Percentiles rank a stretch among this genome's conserved stretches.
phyloP scores from a whole-genome alignment of 1,140 invertebrate genomes.

The Platyscapa corneri region DNA sequence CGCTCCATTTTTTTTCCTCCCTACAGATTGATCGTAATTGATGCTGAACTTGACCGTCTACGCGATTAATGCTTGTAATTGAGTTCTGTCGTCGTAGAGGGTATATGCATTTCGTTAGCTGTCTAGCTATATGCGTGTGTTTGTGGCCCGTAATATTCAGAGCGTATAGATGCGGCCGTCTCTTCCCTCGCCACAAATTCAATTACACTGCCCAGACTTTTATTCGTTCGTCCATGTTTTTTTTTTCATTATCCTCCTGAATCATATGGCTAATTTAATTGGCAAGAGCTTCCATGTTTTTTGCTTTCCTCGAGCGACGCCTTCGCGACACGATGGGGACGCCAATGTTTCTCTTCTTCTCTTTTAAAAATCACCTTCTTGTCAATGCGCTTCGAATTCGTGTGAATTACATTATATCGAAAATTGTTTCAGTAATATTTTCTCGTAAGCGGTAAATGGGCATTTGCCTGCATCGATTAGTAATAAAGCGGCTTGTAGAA shows the following conservation, averaged over 20 bases:
- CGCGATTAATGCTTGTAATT: slow-evolving; percentile 6
- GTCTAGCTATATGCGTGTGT: not conserved
- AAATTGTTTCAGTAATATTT: not conserved
- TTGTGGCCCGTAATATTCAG: not conserved
- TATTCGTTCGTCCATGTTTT: not conserved
- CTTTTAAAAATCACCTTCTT: too few relatives aligned
- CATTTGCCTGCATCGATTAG: not conserved
- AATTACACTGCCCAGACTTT: not conserved
- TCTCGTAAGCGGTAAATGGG: not conserved
- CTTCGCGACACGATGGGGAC: too few relatives aligned
- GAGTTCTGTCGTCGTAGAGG: not conserved
- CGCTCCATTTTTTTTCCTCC: not conserved
- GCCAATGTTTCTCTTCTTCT: too few relatives aligned
- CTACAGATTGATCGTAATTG: slow-evolving; percentile 23
- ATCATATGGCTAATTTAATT: too few relatives aligned
- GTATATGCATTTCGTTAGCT: not conserved
- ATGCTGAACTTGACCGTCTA: not conserved
- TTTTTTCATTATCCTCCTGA: not conserved
- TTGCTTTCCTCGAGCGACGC: too few relatives aligned
- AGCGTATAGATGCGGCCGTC: not conserved
- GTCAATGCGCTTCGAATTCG: too few relatives aligned
- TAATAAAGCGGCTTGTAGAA: not conserved
- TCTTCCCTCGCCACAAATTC: not conserved
- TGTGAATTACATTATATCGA: too few relatives aligned
- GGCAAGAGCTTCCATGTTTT: too few relatives aligned